A percentile compares a stretch with the other conserved stretches of the same genome.
These are phyloP conservation scores for Plodia interpunctella DNA, from an alignment of 1,140 invertebrate genomes.

Conservation along the genomic window DNA sequence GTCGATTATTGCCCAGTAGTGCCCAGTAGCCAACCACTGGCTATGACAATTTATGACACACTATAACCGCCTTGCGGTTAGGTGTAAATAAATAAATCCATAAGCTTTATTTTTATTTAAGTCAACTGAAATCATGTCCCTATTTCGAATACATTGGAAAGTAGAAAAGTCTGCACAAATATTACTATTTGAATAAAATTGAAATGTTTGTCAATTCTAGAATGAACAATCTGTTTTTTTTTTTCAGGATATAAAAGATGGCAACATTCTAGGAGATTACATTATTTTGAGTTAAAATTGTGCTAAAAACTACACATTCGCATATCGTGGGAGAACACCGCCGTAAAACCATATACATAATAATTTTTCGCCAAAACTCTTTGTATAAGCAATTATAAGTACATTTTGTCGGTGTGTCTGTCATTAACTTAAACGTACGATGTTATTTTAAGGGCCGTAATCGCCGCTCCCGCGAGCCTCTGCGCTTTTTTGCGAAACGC, in stretches of 20 bases:
- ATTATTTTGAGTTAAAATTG: neutral
- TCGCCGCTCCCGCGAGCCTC: constrained; percentile 58
- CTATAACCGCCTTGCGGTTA: neutral
- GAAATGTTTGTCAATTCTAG: too few relatives aligned
- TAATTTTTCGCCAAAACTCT: constrained; percentile 73
- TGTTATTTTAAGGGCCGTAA: constrained; percentile 75
- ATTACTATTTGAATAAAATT: too few relatives aligned
- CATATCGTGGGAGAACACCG: constrained; percentile 40
- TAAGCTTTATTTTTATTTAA: too few relatives aligned
- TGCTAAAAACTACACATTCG: constrained; percentile 9
- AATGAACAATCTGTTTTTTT: too few relatives aligned
- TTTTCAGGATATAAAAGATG: too few relatives aligned
- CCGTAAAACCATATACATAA: constrained; percentile 46
- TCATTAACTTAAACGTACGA: constrained; percentile 77
- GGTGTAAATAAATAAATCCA: neutral
- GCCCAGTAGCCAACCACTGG: constrained; percentile 62
- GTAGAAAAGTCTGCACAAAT: too few relatives aligned
- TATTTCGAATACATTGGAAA: too few relatives aligned
- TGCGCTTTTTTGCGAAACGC: constrained; percentile 62
- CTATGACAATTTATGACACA: constrained; percentile 54
- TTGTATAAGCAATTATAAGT: constrained; percentile 73
- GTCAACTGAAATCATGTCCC: too few relatives aligned
- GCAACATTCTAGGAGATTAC: too few relatives aligned
- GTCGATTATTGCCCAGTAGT: constrained; percentile 67
- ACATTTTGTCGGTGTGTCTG: constrained; percentile 72